These are phyloP conservation scores for Hormiphora californensis DNA, from an alignment of 37 sponge, comb jelly and placozoan genomes.

Conservation along the genomic window DNA sequence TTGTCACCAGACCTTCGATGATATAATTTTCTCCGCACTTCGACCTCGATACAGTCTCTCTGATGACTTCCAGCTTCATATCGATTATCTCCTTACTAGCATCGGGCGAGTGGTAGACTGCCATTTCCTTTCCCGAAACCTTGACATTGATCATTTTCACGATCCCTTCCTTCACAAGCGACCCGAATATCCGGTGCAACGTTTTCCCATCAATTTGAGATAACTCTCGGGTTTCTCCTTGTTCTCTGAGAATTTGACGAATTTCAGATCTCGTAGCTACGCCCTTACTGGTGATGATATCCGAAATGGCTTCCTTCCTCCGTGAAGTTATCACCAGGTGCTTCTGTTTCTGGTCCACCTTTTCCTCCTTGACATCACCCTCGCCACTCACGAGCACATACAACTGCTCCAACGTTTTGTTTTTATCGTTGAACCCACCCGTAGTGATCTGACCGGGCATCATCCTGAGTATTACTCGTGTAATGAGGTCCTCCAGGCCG, in stretches of 20 bases:
- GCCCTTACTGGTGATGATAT: too few species aligned
- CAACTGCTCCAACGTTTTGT: too few species aligned
- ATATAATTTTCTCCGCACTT: too few species aligned
- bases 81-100: neutral
- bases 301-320: too few species aligned
- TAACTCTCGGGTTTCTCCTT: neutral
- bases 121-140: neutral
- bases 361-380: too few species aligned
- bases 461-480: too few species aligned
- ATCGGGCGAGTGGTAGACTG: neutral
- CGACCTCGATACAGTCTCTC: neutral
- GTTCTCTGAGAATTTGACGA: neutral
- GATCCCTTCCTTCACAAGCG: neutral
- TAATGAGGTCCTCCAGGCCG: too few species aligned
- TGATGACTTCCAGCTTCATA: neutral
- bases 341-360: too few species aligned
- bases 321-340: too few species aligned
- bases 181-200: neutral
- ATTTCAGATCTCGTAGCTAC: neutral
- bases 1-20: neutral
- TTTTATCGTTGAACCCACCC: too few species aligned
- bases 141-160: neutral
- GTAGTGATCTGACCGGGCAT: too few species aligned
- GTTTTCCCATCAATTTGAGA: slow-evolving; percentile 32
- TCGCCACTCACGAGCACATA: too few species aligned